Base-by-base conservation (phyloP, 2,888 invertebrate genomes). In the Ryuthela nishihirai region DNA sequence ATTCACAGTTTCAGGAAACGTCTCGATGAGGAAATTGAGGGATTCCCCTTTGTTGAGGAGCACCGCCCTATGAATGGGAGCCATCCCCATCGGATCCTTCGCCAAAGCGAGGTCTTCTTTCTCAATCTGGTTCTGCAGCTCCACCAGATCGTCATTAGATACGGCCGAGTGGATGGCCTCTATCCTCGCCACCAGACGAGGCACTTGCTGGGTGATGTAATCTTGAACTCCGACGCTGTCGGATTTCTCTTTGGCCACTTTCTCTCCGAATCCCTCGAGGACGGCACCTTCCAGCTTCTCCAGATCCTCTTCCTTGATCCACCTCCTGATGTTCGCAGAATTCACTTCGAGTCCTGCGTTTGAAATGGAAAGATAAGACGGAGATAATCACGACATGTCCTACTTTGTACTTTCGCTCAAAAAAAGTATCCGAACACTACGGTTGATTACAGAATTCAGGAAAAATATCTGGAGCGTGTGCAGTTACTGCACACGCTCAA, bases 241-340 rank as follows among this genome's bases (percentile, higher is more conserved):
- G n/a, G 41, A 53, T 9, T 53, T 49, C 26, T 60, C 54, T 5
- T 38, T 29, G 12, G 49, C 53, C 24, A 62, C 54, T 39, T 87
- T 83, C 54, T 85, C 81, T 1, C 93, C 94, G 71, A 92, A 88
- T 0, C 94, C 93, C 70, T 88, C 88, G 87, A 92, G 88, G 47
- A 93, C 80, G 4, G 92, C 87, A 70, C 87, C 85, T 75, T 92
- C 90, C 68, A 93, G 78, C 67, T 87, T 85, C 45, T 82, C 83
- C 73, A 93, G 81, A 75, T 93, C 90, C 74, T 88, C 84, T 75
- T 93, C 92, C 74, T 93, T 90, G 69, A 93, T 90, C 94, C 94
- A 95, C 78, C 93, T 93, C 67, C 93, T 80, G 65, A 95, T 92
- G 72, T 90, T 92, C 66, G 92, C 87, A 54, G 87, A 82, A 70